Percentiles rank a stretch among this genome's conserved stretches.
phyloP scores from a whole-genome alignment of 2,113 vertebrate species.

The Archilochus colubris region DNA sequence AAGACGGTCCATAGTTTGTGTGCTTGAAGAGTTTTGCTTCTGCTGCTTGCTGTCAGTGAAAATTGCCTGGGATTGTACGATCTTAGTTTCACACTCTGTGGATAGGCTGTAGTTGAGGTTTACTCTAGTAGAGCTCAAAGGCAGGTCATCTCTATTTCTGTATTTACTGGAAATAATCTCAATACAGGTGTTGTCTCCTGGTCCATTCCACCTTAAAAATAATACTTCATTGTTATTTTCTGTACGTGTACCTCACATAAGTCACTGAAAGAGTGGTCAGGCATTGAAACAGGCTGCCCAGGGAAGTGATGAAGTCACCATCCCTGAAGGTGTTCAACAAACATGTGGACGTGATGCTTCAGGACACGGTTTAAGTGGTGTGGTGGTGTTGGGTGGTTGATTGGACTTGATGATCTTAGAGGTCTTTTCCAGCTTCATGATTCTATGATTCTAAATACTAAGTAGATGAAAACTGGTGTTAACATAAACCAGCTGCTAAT shows the following conservation, averaged over 20 bases:
- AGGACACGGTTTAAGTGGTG: too few relatives aligned
- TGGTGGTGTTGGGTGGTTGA: too few relatives aligned
- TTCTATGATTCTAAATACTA: not conserved
- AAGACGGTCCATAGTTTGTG: not conserved
- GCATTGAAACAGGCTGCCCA: too few relatives aligned
- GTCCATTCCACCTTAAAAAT: conserved; percentile 4
- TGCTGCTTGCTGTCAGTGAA: conserved; percentile 59
- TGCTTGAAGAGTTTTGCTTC: conserved; percentile 41
- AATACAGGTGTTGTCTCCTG: not conserved
- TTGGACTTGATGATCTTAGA: too few relatives aligned
- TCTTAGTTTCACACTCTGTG: conserved; percentile 39
- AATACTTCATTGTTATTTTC: not conserved
- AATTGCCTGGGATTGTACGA: conserved; percentile 54
- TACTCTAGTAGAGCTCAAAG: not conserved
- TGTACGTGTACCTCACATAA: not conserved
- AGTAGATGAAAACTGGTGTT: not conserved
- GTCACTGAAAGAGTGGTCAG: not conserved
- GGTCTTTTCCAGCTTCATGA: too few relatives aligned
- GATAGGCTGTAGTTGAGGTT: conserved; percentile 8
- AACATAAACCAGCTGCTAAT: not conserved
- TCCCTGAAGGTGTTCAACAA: too few relatives aligned
- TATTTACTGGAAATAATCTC: not conserved
- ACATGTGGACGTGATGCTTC: too few relatives aligned
- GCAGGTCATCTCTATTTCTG: not conserved
- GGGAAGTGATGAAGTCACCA: too few relatives aligned